Evolutionary conservation across 2,113 vertebrate species (phyloP), one percentile per base, ranked within the genome.

Genomic region (Pelmatolapia mariae): DNA sequence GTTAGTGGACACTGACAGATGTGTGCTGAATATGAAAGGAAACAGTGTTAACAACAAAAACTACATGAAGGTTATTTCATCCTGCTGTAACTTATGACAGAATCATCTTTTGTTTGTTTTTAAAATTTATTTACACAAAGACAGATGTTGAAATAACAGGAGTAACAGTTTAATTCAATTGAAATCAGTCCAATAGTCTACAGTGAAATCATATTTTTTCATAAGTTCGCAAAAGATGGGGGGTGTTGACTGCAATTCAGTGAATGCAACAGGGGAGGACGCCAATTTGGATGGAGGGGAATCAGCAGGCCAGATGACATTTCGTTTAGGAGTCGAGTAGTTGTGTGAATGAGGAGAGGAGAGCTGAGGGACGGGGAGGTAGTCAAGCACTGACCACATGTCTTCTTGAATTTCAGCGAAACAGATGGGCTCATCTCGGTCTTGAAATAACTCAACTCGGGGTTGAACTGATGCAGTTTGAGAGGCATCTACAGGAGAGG

Each of bases 171-270:
- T 53, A 53, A 53, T 53, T 53, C 19, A 53, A n/a, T 53, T n/a
- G 9, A n/a, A 53, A 53, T 53, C 19, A 53, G 50, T n/a, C 5
- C 50, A 53, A n/a, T n/a, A 50, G 18, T 52, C 18, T 52, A n/a
- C 8, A 36, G 33, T 33, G 33, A 33, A 8, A 36, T 3, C 8
- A 8, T 52, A 10, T 0, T 10, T 53, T 53, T 53, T 53, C 5
- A 5, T n/a, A 0, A n/a, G 0, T 53, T 53, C 1, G 50, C 53
- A 4, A 0, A 54, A 54, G 9, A 56, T 12, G 53, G n/a, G n/a
- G n/a, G n/a, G 11, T 24, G n/a, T 24, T 56, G 53, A 22, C 22
- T 13, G 0, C 6, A 1, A 24, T 56, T 13, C 53, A 24, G n/a
- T 56, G 10, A 24, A 6, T 2, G 0, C 22, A 56, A 56, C 53